Evolutionary conservation across 2,113 vertebrate species (phyloP).

Genomic region (Pelodiscus sinensis): DNA sequence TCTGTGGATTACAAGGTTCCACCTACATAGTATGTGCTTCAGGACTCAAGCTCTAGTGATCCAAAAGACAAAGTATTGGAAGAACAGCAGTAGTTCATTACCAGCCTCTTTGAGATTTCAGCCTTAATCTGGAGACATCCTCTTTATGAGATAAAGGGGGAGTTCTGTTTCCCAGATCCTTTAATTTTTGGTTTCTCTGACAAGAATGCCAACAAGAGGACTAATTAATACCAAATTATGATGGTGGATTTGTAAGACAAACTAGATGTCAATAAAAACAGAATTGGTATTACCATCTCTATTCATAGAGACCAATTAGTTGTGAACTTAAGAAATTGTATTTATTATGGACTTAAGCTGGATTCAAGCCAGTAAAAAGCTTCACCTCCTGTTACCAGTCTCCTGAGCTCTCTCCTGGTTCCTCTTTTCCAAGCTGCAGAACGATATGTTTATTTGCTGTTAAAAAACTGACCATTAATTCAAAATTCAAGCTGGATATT

Average conservation of each 20-base stretch:
- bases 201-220: constrained; percentile 32
- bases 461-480: not conserved
- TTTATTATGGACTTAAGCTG: not conserved
- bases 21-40: not conserved
- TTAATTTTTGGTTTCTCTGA: not conserved
- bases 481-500: not conserved
- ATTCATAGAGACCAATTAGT: constrained; percentile 51
- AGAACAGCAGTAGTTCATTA: not conserved
- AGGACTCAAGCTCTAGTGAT: not conserved
- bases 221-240: constrained; percentile 23
- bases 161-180: constrained; percentile 45
- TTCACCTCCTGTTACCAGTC: not conserved
- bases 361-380: constrained; percentile 19
- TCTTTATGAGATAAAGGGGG: constrained; percentile 24
- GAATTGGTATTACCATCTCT: not conserved
- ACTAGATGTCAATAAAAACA: constrained; percentile 22
- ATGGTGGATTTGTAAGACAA: constrained; percentile 23
- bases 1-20: not conserved
- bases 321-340: not conserved
- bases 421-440: not conserved
- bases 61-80: not conserved
- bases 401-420: not conserved
- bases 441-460: not conserved
- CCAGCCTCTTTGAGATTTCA: not conserved
- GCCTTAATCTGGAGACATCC: constrained; percentile 30